Percentiles rank a stretch among this genome's conserved stretches.
These are phyloP conservation scores for Neogale vison DNA, from an alignment of 2,113 vertebrate genomes.

Conservation along the genomic window DNA sequence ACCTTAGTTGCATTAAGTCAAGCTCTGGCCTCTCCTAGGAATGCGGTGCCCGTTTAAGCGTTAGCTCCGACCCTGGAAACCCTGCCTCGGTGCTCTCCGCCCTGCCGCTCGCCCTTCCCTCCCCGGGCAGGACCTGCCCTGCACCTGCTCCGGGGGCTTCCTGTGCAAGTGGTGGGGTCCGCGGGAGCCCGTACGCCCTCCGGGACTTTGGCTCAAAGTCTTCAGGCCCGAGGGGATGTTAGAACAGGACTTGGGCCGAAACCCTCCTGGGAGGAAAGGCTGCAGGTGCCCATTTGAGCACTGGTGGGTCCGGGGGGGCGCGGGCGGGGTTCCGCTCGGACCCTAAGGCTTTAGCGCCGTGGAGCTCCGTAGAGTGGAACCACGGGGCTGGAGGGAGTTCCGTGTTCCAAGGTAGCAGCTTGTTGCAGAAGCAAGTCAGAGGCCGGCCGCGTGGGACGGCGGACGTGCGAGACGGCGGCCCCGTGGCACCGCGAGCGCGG, in stretches of 20 bases:
- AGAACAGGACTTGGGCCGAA: neutral
- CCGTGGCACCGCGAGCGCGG: fast-evolving
- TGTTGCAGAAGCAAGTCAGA: neutral
- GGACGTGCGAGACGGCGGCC: neutral
- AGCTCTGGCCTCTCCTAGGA: too few species aligned
- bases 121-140: too few species aligned
- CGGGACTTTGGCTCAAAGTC: neutral
- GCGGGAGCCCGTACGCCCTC: fast-evolving
- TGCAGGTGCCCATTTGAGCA: neutral
- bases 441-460: fast-evolving
- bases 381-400: neutral
- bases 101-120: neutral
- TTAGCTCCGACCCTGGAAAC: fast-evolving
- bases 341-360: fast-evolving
- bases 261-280: neutral
- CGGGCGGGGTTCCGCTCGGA: neutral
- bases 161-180: too few species aligned
- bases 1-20: neutral
- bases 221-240: neutral
- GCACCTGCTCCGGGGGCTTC: neutral
- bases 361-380: neutral
- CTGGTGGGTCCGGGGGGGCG: neutral
- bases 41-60: too few species aligned
- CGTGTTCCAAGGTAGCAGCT: too few species aligned
- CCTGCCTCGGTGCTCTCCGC: neutral